Conservation (phyloP, 2,113 vertebrate genomes). For the Acinonyx jubatus region DNA sequence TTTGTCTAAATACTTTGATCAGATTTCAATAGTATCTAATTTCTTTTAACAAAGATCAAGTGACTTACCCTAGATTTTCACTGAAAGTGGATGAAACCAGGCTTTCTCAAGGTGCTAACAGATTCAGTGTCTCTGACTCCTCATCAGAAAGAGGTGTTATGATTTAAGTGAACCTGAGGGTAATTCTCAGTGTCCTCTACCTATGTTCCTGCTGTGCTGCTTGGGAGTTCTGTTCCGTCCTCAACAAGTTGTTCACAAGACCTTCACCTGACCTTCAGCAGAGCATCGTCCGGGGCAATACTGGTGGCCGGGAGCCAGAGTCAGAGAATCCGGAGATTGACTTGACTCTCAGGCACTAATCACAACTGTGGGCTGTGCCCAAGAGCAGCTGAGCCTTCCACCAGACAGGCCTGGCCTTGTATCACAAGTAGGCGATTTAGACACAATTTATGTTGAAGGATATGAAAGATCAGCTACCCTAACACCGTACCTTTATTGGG, state of each 20-base stretch:
- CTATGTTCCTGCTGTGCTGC: neutral
- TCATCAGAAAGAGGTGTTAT: neutral
- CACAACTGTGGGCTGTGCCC: neutral
- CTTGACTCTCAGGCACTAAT: neutral
- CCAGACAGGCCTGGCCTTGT: neutral
- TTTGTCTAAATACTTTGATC: conserved; percentile 50
- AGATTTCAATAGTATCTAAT: conserved; percentile 21
- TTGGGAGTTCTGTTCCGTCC: neutral
- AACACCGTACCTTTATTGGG: neutral
- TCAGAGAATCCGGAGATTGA: neutral
- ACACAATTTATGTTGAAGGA: neutral
- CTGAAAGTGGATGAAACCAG: neutral
- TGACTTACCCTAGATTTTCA: neutral
- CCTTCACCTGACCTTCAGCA: neutral
- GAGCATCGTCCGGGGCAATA: neutral
- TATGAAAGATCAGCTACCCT: neutral
- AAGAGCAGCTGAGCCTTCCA: neutral
- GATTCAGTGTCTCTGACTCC: neutral
- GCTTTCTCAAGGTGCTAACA: neutral
- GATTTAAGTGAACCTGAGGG: neutral
- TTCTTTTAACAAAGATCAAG: conserved; percentile 48
- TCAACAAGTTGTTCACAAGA: neutral
- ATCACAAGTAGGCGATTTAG: neutral
- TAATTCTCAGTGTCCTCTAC: neutral
- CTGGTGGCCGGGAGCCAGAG: rapidly evolving